Evolutionary conservation across 2,888 invertebrate species (phyloP), one percentile per base, ranked within the genome.

Genomic region (Hyles lineata): DNA sequence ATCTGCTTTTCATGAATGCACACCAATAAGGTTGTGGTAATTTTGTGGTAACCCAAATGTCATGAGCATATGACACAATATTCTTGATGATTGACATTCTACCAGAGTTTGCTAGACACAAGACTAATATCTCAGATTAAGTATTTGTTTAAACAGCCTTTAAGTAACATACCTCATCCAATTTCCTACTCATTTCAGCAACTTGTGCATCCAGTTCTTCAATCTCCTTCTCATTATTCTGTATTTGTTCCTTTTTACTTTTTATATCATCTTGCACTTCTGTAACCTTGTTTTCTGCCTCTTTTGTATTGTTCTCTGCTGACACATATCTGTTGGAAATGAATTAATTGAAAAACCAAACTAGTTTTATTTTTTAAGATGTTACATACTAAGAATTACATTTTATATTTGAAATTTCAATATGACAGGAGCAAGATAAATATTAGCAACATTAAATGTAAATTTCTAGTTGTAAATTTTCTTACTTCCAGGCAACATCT

Each of bases 401-500:
- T 43, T 11, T 43, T 43, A 2, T 43, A 43, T 15, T 43, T 43
- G 3, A 43, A 11, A 43, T 11, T 43, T 15, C 2, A 15, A 43
- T 43, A 43, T 43, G 43, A 43, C 2, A 43, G 43, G 11, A 43
- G 11, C 2, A 69, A 43, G 29, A 9, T 7, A 62, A 25, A 3
- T 21, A 50, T 32, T 17, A 29, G 29, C 29, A 29, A 29, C 17
- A 21, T 25, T 21, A 8, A 9, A 59, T 55, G 0, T 7, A 17
- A 15, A 17, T 5, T 17, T 17, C 3, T 61, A 19, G 7, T 17
- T 63, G 25, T 67, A 35, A 7, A 25, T 59, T 6, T 1, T 73
- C 94, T 93, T 95, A 98, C 89, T 96, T 96, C 95, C 96, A 98
- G 25, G 97, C 98, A 70, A 96, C 93, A 84, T 96, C 95, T 25